Evolutionary conservation across 2,113 vertebrate genomes (phyloP), one percentile per base, ranked within the genome.

Genomic region (Pelodiscus sinensis): DNA sequence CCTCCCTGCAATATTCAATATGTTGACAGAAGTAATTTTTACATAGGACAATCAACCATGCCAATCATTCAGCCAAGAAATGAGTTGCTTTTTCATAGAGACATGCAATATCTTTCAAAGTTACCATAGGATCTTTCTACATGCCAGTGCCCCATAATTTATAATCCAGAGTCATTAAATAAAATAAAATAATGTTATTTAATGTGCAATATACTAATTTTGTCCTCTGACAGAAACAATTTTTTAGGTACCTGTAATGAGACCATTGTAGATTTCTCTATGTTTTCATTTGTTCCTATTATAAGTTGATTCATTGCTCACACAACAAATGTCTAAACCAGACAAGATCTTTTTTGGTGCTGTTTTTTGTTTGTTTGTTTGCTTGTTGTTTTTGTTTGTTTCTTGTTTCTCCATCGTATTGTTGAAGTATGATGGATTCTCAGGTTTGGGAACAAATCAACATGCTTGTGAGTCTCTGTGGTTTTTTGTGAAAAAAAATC

Each of bases 391-490:
- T 0, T 1, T 35, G 2, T 11, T 24, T 6, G 11, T 50, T 51
- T 62, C 86, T 44, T 84, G 8, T 31, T 18, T 62, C 6, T 65
- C 29, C 16, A 65, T 90, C 5, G 24, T 0, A 0, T 5, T 11
- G 9, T 14, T 52, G 82, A 2, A 0, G 4, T 2, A 90, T 5
- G 21, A 12, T 29, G 87, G 8, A 31, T 71, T 92, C 60, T 73
- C 81, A 18, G 80, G 9, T 75, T 54, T 12, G 44, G 16, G 19
- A 90, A 71, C 19, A 92, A 88, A 86, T 0, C 0, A 18, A 25
- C 1, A 0, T 9, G 78, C 10, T 81, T 21, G 54, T 68, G 21
- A 38, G 18, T 24, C 15, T 65, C 0, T 0, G 3, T 4, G 10
- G 89, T 79, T 35, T 31, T 21, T 86, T 2, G 0, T 3, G 35